Percentiles rank a stretch among this genome's conserved stretches.
Conservation (phyloP, 2,113 vertebrate genomes). For the Colistium nudipinnis region DNA sequence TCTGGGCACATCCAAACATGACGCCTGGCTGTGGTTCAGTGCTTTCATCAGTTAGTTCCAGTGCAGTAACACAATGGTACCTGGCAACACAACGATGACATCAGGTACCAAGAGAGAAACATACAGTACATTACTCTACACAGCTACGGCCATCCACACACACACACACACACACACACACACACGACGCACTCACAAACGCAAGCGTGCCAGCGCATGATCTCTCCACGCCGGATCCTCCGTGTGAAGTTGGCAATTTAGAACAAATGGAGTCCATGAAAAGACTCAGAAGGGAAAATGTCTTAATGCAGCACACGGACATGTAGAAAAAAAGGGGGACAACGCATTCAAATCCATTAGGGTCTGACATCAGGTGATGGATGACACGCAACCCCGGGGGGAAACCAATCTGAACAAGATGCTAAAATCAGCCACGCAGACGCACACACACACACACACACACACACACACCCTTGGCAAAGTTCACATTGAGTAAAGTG, state of each 20-base stretch:
- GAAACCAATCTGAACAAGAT: conserved; percentile 62
- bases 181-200: conserved; percentile 12
- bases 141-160: conserved; percentile 45
- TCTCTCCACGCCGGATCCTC: conserved; percentile 32
- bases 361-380: conserved; percentile 68
- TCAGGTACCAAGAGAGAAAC: conserved; percentile 72
- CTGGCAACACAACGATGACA: conserved; percentile 67
- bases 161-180: conserved; percentile 34
- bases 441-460: conserved; percentile 65
- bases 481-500: conserved; percentile 80
- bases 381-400: conserved; percentile 51
- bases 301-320: conserved; percentile 62
- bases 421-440: conserved; percentile 63
- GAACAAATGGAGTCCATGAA: conserved; percentile 70
- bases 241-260: conserved; percentile 70
- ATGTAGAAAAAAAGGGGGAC: conserved; percentile 68
- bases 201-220: conserved; percentile 32
- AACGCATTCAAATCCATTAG: conserved; percentile 54
- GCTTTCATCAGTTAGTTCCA: conserved; percentile 77
- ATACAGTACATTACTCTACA: conserved; percentile 47
- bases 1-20: conserved; percentile 77
- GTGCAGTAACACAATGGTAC: conserved; percentile 76
- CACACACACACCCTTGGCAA: conserved; percentile 76
- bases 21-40: conserved; percentile 77
- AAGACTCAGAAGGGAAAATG: conserved; percentile 42